phyloP scores from a whole-genome alignment of 2,888 invertebrate genomes.

The Antheraea assamensis region DNA sequence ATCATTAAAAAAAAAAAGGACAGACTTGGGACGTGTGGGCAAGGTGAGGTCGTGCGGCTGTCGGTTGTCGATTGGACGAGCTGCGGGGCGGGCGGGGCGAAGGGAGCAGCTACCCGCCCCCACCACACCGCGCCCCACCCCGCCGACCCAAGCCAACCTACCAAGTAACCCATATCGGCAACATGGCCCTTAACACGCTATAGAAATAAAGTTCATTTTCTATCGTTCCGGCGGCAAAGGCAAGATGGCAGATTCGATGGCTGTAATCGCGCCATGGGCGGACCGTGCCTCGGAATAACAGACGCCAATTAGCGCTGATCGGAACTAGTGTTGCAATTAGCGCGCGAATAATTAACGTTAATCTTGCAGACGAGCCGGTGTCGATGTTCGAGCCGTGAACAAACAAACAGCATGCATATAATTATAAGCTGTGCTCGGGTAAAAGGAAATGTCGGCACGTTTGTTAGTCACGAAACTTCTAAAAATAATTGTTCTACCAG shows the following conservation, averaged over 20 bases:
- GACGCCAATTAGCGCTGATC: slow-evolving; percentile 77
- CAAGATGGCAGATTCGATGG: slow-evolving; percentile 62
- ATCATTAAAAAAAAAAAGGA: slow-evolving; percentile 56
- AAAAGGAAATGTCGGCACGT: neutral
- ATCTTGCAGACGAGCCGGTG: slow-evolving; percentile 30
- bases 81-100: slow-evolving; percentile 70
- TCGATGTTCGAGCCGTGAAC: neutral
- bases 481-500: neutral
- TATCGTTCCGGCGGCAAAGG: slow-evolving; percentile 38
- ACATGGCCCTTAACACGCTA: slow-evolving; percentile 46
- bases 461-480: neutral
- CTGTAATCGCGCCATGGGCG: slow-evolving; percentile 79
- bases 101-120: slow-evolving; percentile 61
- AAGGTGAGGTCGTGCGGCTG: slow-evolving; percentile 73
- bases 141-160: slow-evolving; percentile 56
- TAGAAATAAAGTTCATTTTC: slow-evolving; percentile 53
- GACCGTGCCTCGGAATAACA: slow-evolving; percentile 68
- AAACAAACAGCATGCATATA: neutral
- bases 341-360: slow-evolving; percentile 56
- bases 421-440: neutral
- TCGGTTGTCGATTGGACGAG: slow-evolving; percentile 66
- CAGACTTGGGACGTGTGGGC: slow-evolving; percentile 72
- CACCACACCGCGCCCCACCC: slow-evolving; percentile 68
- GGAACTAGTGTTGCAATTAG: slow-evolving; percentile 64
- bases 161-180: slow-evolving; percentile 58